phyloP scores from a whole-genome alignment of 2,113 vertebrate genomes.

The Epinephelus moara region DNA sequence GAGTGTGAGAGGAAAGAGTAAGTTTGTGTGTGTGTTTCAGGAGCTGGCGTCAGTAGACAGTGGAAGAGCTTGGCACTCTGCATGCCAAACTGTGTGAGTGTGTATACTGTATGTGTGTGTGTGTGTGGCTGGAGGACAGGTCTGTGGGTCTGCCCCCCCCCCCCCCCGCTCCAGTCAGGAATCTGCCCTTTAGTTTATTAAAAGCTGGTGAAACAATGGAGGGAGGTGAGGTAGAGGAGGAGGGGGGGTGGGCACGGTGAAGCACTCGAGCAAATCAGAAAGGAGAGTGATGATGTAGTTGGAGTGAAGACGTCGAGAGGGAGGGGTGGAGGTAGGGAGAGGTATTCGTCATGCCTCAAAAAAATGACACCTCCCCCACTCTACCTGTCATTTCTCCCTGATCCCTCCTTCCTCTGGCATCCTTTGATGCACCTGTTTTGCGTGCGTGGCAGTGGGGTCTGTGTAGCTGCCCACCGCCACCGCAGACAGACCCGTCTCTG shows the following conservation, averaged over 20 bases:
- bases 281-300: conserved; percentile 35
- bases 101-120: conserved; percentile 46
- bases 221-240: conserved; percentile 58
- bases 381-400: conserved; percentile 48
- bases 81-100: conserved; percentile 73
- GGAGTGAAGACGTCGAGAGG: conserved; percentile 24
- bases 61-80: conserved; percentile 84
- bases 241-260: conserved; percentile 36
- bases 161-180: conserved; percentile 70
- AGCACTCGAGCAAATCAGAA: conserved; percentile 34
- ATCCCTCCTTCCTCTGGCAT: not conserved
- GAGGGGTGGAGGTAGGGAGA: not conserved
- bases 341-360: not conserved
- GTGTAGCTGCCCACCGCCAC: not conserved
- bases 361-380: conserved; percentile 1
- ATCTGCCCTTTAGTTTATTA: conserved; percentile 90
- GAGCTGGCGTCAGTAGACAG: conserved; percentile 77
- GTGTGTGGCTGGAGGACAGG: conserved; percentile 64
- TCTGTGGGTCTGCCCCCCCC: conserved; percentile 36
- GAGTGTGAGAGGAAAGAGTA: conserved; percentile 29
- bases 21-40: conserved; percentile 52
- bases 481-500: conserved; percentile 26
- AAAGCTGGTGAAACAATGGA: conserved; percentile 87
- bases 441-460: not conserved
- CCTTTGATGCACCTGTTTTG: conserved; percentile 62